Conservation (phyloP, 92 coral and sea anemone species). For the Umimayanthus chanpuru region DNA sequence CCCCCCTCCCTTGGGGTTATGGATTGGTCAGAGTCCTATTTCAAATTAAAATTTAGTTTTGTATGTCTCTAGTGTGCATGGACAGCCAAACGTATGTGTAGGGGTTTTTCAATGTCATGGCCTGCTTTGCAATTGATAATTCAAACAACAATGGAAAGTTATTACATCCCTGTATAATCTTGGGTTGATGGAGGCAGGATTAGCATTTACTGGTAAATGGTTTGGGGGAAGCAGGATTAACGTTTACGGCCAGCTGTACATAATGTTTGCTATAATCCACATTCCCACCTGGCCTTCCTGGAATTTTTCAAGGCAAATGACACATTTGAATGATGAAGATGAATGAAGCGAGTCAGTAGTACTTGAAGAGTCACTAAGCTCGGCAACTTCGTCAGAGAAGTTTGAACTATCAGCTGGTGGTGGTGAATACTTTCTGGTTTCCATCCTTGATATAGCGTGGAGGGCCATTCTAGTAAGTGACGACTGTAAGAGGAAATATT, state of each 20-base stretch:
- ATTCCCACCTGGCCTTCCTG: conserved; percentile 91
- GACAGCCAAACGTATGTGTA: too few relatives aligned
- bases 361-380: conserved; percentile 61
- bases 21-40: too few relatives aligned
- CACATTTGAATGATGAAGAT: conserved; percentile 70
- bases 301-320: conserved; percentile 93
- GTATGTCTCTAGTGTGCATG: too few relatives aligned
- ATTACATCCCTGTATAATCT: too few relatives aligned
- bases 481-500: conserved; percentile 50
- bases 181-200: too few relatives aligned
- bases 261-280: neutral
- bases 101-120: too few relatives aligned
- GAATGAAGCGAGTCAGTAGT: conserved; percentile 48
- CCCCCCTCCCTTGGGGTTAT: too few relatives aligned
- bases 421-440: conserved; percentile 81
- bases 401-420: conserved; percentile 49
- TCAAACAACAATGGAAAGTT: too few relatives aligned
- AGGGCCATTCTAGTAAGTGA: conserved; percentile 98
- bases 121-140: too few relatives aligned
- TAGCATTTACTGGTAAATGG: too few relatives aligned
- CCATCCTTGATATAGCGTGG: conserved; percentile 97
- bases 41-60: too few relatives aligned
- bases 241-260: neutral
- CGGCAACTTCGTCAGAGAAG: conserved; percentile 52
- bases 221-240: too few relatives aligned